Evolutionary conservation across 1,140 invertebrate genomes (phyloP).

Genomic region (Camponotus vicinus): DNA sequence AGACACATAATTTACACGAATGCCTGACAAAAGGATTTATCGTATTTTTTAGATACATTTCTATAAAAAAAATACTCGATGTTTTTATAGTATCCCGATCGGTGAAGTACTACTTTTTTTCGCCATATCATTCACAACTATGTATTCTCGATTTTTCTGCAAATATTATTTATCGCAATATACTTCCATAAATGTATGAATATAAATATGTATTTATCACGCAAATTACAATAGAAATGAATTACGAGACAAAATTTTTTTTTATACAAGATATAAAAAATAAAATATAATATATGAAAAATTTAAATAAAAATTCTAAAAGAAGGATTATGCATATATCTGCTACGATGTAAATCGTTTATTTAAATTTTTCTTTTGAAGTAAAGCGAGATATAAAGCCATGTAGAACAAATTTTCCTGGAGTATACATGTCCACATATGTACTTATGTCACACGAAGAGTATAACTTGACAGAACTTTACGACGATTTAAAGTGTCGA

Average conservation of each 20-base stretch:
- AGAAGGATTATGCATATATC: neutral
- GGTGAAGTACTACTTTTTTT: neutral
- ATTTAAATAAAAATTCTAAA: neutral
- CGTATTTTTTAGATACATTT: slow-evolving; percentile 26
- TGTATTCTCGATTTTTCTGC: slow-evolving; percentile 7
- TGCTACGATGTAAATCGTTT: no score
- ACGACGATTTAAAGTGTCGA: slow-evolving; percentile 59
- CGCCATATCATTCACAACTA: neutral
- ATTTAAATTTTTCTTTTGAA: neutral
- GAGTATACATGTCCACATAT: neutral
- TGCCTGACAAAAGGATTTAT: slow-evolving; percentile 7
- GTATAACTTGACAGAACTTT: slow-evolving; percentile 62
- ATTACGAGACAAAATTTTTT: neutral
- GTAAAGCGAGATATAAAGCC: neutral
- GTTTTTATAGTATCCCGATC: neutral
- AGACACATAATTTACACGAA: slow-evolving; percentile 38
- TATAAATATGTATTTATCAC: neutral
- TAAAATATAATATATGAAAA: neutral
- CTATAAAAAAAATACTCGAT: neutral
- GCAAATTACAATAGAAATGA: neutral
- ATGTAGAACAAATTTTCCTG: neutral
- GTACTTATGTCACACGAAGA: slow-evolving; percentile 11
- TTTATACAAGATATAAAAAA: no score
- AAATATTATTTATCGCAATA: neutral
- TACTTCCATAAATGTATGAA: neutral